These are phyloP conservation scores for Tringa solitaria DNA, from an alignment of 2,113 vertebrate genomes.

Conservation along the genomic window DNA sequence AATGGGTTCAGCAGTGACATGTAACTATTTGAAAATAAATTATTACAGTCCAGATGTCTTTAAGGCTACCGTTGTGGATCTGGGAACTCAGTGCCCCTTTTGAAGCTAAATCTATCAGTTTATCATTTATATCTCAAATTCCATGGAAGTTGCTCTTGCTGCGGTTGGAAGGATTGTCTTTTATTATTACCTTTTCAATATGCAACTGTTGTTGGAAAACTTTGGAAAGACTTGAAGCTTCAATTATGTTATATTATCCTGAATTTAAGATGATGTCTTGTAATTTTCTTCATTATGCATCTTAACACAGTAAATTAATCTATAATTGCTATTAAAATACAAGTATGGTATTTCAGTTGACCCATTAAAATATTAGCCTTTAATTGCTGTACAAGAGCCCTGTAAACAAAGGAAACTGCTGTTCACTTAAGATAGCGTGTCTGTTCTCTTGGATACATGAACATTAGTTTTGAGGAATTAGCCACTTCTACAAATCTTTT, in stretches of 20 bases:
- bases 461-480: background rate
- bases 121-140: background rate
- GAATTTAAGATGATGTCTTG: background rate
- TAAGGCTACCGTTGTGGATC: background rate
- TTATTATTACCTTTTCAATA: background rate
- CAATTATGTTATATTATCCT: background rate
- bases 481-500: background rate
- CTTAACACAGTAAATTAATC: background rate
- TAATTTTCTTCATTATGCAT: background rate
- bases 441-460: background rate
- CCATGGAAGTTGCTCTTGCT: background rate
- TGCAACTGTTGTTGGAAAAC: background rate
- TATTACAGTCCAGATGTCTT: background rate
- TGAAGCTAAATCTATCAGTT: background rate
- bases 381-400: background rate
- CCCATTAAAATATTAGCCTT: background rate
- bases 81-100: background rate
- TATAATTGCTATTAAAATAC: background rate
- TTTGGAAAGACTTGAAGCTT: background rate
- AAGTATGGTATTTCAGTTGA: background rate
- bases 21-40: background rate
- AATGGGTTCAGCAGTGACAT: background rate
- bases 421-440: background rate
- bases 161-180: background rate
- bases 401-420: background rate